Conservation (phyloP, 2,797 vertebrate genomes). For the Cryptoblepharus egeriae region DNA sequence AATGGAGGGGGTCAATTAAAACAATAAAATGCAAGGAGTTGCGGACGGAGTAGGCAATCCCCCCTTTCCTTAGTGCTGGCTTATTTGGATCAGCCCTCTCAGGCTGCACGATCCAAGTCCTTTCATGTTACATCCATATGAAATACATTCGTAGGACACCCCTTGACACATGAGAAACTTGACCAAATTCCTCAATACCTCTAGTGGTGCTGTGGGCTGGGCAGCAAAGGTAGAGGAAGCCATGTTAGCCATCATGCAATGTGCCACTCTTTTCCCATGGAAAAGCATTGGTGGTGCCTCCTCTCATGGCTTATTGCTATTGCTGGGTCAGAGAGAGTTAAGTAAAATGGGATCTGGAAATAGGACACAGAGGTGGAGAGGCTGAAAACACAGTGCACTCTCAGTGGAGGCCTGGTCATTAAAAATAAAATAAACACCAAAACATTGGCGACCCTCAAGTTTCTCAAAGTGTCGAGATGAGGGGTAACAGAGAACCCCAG, state of each 20-base stretch:
- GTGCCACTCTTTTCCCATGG: not conserved
- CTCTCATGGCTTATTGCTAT: constrained; percentile 71
- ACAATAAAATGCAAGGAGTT: not conserved
- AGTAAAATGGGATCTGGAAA: not conserved
- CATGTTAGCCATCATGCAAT: constrained; percentile 22
- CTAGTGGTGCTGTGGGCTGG: not conserved
- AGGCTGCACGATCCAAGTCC: not conserved
- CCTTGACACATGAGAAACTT: too few species aligned
- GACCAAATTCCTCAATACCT: not conserved
- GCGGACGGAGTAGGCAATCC: not conserved
- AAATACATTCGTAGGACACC: not conserved
- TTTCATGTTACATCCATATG: not conserved
- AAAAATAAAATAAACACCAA: not conserved
- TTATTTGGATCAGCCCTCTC: not conserved
- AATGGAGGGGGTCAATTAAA: not conserved
- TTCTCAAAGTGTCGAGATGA: not conserved
- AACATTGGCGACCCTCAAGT: not conserved
- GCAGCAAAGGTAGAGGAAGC: not conserved
- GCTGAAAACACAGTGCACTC: not conserved
- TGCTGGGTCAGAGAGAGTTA: constrained; percentile 38
- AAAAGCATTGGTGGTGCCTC: not conserved
- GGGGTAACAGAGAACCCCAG: not conserved
- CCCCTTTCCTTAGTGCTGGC: not conserved
- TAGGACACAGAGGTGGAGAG: not conserved
- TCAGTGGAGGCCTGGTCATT: not conserved